phyloP scores from a whole-genome alignment of 2,888 invertebrate species.

The Andrena dorsata region DNA sequence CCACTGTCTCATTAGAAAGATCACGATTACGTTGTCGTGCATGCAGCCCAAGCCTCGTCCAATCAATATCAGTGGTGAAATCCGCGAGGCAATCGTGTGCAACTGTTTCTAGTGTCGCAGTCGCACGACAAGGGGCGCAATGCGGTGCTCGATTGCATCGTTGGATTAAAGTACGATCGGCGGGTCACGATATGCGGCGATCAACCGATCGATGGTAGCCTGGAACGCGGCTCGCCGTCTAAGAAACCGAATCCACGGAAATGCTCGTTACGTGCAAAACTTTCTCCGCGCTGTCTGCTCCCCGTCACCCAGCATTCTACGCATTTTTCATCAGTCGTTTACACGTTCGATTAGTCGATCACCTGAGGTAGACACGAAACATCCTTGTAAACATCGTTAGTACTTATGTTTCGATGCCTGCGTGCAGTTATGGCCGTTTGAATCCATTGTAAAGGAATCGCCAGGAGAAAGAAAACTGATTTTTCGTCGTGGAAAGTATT shows the following conservation, averaged over 20 bases:
- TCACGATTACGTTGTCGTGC: conserved; percentile 56
- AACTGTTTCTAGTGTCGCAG: conserved; percentile 70
- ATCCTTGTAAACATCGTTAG: conserved; percentile 59
- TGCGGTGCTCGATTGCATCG: conserved; percentile 73
- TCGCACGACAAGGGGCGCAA: conserved; percentile 69
- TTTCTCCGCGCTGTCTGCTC: conserved; percentile 24
- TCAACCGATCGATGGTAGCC: conserved; percentile 70
- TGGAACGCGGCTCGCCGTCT: conserved; percentile 51
- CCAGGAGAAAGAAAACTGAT: background rate
- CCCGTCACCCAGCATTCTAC: conserved; percentile 43
- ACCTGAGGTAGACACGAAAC: conserved; percentile 65
- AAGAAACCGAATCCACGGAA: conserved; percentile 34
- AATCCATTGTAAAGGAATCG: background rate
- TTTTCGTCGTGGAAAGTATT: background rate
- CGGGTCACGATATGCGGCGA: conserved; percentile 76
- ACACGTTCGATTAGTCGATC: conserved; percentile 64
- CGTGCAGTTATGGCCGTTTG: background rate
- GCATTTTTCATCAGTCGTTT: conserved; percentile 67
- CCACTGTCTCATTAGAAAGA: conserved; percentile 47
- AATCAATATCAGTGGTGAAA: conserved; percentile 69
- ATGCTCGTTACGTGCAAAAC: conserved; percentile 26
- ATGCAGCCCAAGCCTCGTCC: conserved; percentile 53
- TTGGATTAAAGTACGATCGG: conserved; percentile 74
- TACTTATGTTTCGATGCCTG: background rate
- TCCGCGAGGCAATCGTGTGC: conserved; percentile 66